Evolutionary conservation across 1,140 invertebrate genomes (phyloP).

Genomic region (Cyclina sinensis): DNA sequence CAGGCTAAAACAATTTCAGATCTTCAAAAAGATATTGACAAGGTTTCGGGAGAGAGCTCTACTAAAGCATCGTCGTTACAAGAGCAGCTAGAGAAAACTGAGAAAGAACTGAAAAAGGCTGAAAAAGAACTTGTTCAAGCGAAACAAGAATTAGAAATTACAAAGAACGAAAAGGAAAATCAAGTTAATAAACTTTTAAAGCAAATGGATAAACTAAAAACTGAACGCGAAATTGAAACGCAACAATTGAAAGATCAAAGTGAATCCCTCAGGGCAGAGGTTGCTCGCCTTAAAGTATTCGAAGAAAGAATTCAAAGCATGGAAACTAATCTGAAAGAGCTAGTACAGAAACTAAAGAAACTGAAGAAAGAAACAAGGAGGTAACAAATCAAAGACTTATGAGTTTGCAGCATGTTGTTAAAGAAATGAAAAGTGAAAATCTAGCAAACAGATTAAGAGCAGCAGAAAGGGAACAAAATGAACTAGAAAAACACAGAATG

Average conservation of each 20-base stretch:
- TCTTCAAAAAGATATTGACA: constrained; percentile 47
- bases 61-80: not conserved
- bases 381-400: constrained; percentile 43
- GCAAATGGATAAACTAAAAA: constrained; percentile 58
- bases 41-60: constrained; percentile 34
- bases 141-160: constrained; percentile 56
- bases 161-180: constrained; percentile 61
- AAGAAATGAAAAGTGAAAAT: constrained; percentile 67
- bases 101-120: constrained; percentile 48
- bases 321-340: constrained; percentile 61
- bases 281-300: constrained; percentile 57
- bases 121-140: constrained; percentile 49
- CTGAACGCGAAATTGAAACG: constrained; percentile 57
- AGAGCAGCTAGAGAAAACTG: constrained; percentile 15
- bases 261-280: constrained; percentile 53
- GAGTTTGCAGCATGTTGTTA: constrained; percentile 61
- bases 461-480: constrained; percentile 63
- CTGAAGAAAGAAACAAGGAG: constrained; percentile 58
- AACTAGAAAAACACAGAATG: constrained; percentile 62
- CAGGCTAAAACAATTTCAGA: constrained; percentile 60
- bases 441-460: constrained; percentile 53
- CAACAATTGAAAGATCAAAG: constrained; percentile 61
- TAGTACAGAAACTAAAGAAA: constrained; percentile 56
- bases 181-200: constrained; percentile 55
- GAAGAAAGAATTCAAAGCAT: constrained; percentile 62